Conservation (phyloP, 2,113 vertebrate species). For the Plestiodon gilberti region DNA sequence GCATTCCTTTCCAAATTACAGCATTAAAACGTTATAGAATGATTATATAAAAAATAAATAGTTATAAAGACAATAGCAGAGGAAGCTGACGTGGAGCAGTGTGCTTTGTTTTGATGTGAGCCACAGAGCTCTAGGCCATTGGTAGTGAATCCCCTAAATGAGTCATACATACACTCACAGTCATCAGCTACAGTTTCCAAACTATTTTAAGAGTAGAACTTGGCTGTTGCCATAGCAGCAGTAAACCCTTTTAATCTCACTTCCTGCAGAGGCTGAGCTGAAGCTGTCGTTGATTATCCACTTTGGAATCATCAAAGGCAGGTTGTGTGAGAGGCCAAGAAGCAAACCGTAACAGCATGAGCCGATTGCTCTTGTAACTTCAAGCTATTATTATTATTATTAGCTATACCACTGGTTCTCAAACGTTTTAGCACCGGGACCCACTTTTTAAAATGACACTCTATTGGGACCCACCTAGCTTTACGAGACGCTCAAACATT, state of each 20-base stretch:
- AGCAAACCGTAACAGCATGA: constrained; percentile 1
- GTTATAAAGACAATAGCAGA: background rate
- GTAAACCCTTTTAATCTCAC: constrained; percentile 69
- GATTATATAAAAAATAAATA: constrained; percentile 49
- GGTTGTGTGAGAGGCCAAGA: constrained; percentile 31
- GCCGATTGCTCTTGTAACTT: background rate
- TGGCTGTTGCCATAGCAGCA: constrained; percentile 70
- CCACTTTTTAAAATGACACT: too few relatives aligned
- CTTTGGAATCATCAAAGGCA: constrained; percentile 58
- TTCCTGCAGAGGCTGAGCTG: constrained; percentile 64
- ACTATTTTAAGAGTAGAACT: constrained; percentile 73
- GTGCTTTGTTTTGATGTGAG: constrained; percentile 41
- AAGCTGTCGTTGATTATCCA: constrained; percentile 55
- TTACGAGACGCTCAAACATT: too few relatives aligned
- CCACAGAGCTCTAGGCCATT: constrained; percentile 35
- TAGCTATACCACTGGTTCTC: too few relatives aligned
- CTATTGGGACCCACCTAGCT: too few relatives aligned
- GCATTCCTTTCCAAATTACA: constrained; percentile 40
- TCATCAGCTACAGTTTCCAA: constrained; percentile 46
- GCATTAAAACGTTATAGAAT: too few relatives aligned
- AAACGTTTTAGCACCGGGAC: too few relatives aligned
- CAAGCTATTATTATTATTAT: rapidly evolving
- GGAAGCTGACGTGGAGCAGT: constrained; percentile 31
- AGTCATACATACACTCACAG: constrained; percentile 38
- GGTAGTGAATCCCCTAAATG: constrained; percentile 39